Base-by-base conservation (phyloP, 2,113 vertebrate genomes). In the Eleginops maclovinus region DNA sequence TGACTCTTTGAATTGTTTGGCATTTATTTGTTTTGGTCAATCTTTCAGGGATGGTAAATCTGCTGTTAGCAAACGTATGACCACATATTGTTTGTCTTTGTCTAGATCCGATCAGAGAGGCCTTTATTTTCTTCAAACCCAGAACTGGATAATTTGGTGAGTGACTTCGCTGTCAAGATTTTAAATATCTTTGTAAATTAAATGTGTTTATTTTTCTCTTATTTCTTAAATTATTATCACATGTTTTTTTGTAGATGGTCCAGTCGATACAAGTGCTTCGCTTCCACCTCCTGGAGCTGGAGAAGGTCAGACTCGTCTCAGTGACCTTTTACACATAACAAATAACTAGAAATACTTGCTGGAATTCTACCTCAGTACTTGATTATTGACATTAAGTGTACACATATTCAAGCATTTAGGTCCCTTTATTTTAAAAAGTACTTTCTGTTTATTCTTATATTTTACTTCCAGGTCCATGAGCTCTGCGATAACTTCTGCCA, bases 401-500 rank as follows among this genome's bases (percentile, higher is more conserved):
- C 31, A 36, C 6, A 36, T 36, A 36, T 36, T 8, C 31, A 1
- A 56, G 16, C 16, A 31, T 31, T 3, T 28, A 26, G 4, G n/a
- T 0, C 54, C 24, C 54, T 28, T 31, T 4, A 0, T 22, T n/a
- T 64, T 26, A 12, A 41, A 22, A 41, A 13, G 36, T 12, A 53
- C 9, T 19, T 26, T 36, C 28, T 40, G 26, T 28, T 11, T 44
- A 10, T 40, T 14, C 53, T 2, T 26, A 3, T 21, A 10, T 62
- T 60, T 56, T 3, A 4, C 41, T 49, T 71, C 60, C 88, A 99
- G 97, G 97, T 98, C 86, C 97, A 98, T 87, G 97, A 98, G 94
- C 95, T 99, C 70, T 99, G 97, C 88, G 97, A 99, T 95, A 98
- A 99, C 95, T 99, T 99, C 95, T 99, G 97, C 91, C 97, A 97